A percentile compares a stretch with the other conserved stretches of the same genome.
Conservation (phyloP, 1,140 invertebrate genomes). For the Telenomus remus region DNA sequence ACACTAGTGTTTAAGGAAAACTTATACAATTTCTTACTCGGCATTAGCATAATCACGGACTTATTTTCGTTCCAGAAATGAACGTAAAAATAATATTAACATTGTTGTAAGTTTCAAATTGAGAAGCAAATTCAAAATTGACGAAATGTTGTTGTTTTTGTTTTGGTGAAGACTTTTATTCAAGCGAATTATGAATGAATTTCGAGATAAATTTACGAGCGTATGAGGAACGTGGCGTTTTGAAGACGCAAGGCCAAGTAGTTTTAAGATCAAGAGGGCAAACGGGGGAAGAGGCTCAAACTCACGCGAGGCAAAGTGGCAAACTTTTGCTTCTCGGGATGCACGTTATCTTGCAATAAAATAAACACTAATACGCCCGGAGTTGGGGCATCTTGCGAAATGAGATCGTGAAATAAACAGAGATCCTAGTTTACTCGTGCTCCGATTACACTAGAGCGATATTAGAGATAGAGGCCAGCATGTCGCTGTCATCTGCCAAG, state of each 20-base stretch:
- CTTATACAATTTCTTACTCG: too few species aligned
- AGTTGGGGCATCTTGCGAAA: conserved; percentile 53
- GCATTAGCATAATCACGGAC: too few species aligned
- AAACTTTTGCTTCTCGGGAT: conserved; percentile 49
- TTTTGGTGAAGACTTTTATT: too few species aligned
- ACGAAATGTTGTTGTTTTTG: too few species aligned
- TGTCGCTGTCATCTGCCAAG: too few species aligned
- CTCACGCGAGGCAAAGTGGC: conserved; percentile 47
- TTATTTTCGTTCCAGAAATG: neutral
- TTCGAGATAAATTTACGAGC: conserved; percentile 18
- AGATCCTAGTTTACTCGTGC: conserved; percentile 50
- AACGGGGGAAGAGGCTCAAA: conserved; percentile 39
- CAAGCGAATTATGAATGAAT: too few species aligned
- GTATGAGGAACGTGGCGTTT: conserved; percentile 40
- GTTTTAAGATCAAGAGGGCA: conserved; percentile 56
- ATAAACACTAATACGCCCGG: conserved; percentile 53
- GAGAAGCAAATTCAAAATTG: too few species aligned
- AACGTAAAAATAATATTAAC: conserved; percentile 12
- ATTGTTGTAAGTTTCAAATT: too few species aligned
- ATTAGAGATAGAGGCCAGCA: conserved; percentile 32
- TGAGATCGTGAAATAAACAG: conserved; percentile 58
- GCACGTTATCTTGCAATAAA: conserved; percentile 57
- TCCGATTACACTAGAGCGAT: conserved; percentile 52
- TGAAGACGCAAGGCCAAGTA: conserved; percentile 38
- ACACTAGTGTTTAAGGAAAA: too few species aligned